phyloP scores from a whole-genome alignment of 30 jellyfish, hydroid and myxozoan species.

The Haliclystus octoradiatus region DNA sequence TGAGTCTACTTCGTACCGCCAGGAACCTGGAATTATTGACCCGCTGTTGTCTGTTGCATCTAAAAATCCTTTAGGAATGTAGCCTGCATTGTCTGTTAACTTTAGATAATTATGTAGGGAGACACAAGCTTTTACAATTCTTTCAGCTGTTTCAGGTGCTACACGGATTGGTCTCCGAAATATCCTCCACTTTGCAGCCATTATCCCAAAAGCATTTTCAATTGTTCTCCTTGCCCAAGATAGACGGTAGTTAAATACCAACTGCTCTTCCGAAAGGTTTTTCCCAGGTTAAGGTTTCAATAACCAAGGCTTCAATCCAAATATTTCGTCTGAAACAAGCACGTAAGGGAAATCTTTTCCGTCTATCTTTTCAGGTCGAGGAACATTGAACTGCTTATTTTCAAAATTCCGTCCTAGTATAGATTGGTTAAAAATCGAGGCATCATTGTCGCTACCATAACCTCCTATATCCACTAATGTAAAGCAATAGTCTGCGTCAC shows the following conservation, averaged over 20 bases:
- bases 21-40: conserved; percentile 26
- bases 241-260: conserved; percentile 27
- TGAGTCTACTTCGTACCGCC: conserved; percentile 18
- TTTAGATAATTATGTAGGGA: conserved; percentile 30
- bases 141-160: conserved; percentile 18
- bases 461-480: conserved; percentile 43
- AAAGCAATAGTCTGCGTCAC: conserved; percentile 38
- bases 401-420: conserved; percentile 8
- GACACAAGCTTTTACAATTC: conserved; percentile 26
- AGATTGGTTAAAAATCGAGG: conserved; percentile 6
- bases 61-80: conserved; percentile 35
- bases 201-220: too few species aligned
- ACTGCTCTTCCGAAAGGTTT: conserved; percentile 14
- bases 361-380: conserved; percentile 3
- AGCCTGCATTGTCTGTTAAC: conserved; percentile 9
- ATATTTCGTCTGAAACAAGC: conserved; percentile 27
- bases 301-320: conserved; percentile 34
- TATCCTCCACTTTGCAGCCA: conserved; percentile 15
- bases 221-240: too few species aligned
- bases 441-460: conserved; percentile 32
- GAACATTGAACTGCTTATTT: conserved; percentile 5
- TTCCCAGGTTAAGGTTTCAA: conserved; percentile 51
- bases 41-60: conserved; percentile 28
- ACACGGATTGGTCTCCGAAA: conserved; percentile 30
- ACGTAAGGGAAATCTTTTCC: conserved; percentile 20